phyloP scores from a whole-genome alignment of 2,888 invertebrate genomes.

The Buathra laborator region DNA sequence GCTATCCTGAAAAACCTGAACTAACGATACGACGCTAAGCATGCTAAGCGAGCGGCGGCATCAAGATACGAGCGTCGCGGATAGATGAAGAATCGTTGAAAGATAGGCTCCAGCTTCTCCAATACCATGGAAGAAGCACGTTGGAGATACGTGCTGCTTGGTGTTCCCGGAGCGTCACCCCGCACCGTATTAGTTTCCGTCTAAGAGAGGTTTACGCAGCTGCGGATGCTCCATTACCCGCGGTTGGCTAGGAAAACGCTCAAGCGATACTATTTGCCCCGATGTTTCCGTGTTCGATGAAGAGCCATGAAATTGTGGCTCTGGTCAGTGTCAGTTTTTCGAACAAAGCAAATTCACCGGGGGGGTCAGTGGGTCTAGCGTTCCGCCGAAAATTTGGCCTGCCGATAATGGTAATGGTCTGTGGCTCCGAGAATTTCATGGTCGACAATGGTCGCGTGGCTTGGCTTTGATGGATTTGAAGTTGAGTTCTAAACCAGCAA shows the following conservation, averaged over 20 bases:
- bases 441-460: slow-evolving; percentile 55
- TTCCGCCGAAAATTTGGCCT: slow-evolving; percentile 5
- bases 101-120: slow-evolving; percentile 22
- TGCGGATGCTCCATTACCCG: slow-evolving; percentile 26
- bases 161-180: slow-evolving; percentile 27
- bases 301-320: slow-evolving; percentile 15
- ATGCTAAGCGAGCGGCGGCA: not conserved
- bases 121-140: slow-evolving; percentile 24
- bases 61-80: slow-evolving; percentile 5
- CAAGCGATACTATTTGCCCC: slow-evolving; percentile 6
- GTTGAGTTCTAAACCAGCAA: slow-evolving; percentile 28
- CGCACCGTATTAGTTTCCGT: slow-evolving; percentile 59
- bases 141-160: slow-evolving; percentile 3
- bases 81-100: slow-evolving; percentile 30
- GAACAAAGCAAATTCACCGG: not conserved
- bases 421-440: slow-evolving; percentile 35
- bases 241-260: slow-evolving; percentile 3
- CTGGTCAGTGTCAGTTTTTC: not conserved
- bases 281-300: not conserved
- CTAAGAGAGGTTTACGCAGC: slow-evolving; percentile 60
- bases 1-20: not conserved
- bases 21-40: not conserved
- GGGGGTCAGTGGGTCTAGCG: slow-evolving; percentile 4
- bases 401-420: not conserved
- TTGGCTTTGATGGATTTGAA: slow-evolving; percentile 23